Evolutionary conservation across 2,888 invertebrate species (phyloP), one percentile per base, ranked within the genome.

Genomic region (Fragum sueziense): DNA sequence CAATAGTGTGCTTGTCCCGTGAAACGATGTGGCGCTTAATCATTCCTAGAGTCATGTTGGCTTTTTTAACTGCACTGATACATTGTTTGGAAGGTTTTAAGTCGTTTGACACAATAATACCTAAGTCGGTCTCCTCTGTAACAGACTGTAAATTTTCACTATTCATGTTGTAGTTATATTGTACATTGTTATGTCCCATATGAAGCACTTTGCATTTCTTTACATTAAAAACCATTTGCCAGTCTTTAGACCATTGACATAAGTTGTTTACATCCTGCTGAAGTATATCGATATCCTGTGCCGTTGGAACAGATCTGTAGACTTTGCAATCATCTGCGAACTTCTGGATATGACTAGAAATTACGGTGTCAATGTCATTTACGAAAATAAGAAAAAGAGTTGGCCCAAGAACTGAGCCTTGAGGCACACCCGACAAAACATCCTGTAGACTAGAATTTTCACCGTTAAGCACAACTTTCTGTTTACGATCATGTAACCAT

Each of bases 1-100:
- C 6, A 17, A 69, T 69, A 47, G 31, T 69, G 11, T 70, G 20
- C 34, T 70, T 70, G 31, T 70, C 70, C 9, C 54, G 29, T 52
- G 52, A 70, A 27, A 69, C n/a, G 11, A 70, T 34, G 31, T 70
- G 70, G 33, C 33, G 52, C 11, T 70, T 70, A n/a, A 70, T 54
- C 70, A 70, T 70, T 52, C 70, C 70, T 14, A 70, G 17, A n/a
- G 70, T 54, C 70, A 70, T 54, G 54, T 54, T 70, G 11, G 70
- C 54, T 6, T 70, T 70, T 52, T 70, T 52, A 51, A 41, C 69
- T 27, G 69, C 69, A 69, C 29, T 51, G 2, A 69, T 29, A 27
- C 69, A 69, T 69, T 47, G 17, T n/a, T 47, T 47, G 3, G 47
- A 47, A 20, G 47, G n/a, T n/a, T n/a, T n/a, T n/a, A n/a, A 47